Base-by-base conservation (phyloP, 2,888 invertebrate species). In the Toxonevra muliebris region DNA sequence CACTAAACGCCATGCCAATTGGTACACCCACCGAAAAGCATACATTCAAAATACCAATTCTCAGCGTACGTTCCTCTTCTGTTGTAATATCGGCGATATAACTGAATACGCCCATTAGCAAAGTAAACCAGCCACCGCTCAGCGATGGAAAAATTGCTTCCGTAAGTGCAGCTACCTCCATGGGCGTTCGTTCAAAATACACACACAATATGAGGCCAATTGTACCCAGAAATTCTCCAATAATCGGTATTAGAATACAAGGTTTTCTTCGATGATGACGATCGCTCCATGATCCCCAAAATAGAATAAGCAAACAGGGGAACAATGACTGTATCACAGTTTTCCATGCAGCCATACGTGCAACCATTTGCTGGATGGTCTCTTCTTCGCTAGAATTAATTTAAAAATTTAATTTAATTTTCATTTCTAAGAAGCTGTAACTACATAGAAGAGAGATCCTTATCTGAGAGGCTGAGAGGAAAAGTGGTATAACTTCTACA, bases 41-140 rank as follows among this genome's bases (percentile, higher is more conserved):
- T 9, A 95, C 89, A 85, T 96, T 96, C 72, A 95, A 91, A 62
- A 96, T 90, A 40, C 95, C 95, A 76, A 96, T 94, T 71, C 96
- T 86, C 58, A 94, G 87, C 20, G 96, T 96, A 75, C 95, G 89
- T 76, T 91, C 92, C 82, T 94, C 92, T 72, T 93, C 90, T 2
- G 92, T 91, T 3, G 95, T 94, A 15, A 95, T 92, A 80, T 96
- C 95, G 1, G 92, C 93, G 69, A 96, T 92, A 81, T 95, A 96
- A 85, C 94, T 93, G 85, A 96, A 93, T 73, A 95, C 91, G 19
- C 93, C 93, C 93, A 94, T 94, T 76, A 94, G 91, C 93, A 94
- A 93, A 42, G 93, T 93, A 81, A 93, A 93, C 94, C 94, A 94
- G 10, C 94, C 94, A 11, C 94, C 85, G 1, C 93, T 93, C 9